These are phyloP conservation scores for Parotia lawesii DNA, from an alignment of 2,113 vertebrate species.

Conservation along the genomic window DNA sequence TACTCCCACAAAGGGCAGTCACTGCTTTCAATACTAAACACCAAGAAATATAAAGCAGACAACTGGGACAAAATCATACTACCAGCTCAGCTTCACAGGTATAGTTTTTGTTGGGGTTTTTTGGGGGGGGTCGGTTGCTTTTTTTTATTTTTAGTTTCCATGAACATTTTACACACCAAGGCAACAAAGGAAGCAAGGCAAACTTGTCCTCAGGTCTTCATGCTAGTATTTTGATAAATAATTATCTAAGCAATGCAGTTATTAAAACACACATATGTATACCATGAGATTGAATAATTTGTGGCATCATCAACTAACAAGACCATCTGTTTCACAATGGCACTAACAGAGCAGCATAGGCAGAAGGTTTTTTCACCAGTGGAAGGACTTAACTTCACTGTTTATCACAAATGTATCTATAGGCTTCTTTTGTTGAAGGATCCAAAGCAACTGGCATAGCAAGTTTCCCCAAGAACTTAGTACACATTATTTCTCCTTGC, in stretches of 20 bases:
- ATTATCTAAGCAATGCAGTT: background rate
- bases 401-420: background rate
- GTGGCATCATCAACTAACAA: background rate
- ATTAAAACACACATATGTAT: background rate
- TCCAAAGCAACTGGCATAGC: background rate
- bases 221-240: background rate
- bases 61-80: background rate
- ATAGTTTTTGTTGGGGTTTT: background rate
- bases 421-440: background rate
- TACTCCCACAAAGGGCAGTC: background rate
- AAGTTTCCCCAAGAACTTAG: background rate
- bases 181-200: background rate
- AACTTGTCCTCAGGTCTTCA: background rate
- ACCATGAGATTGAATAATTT: background rate
- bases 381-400: background rate
- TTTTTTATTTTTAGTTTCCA: background rate
- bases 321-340: background rate
- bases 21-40: background rate
- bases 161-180: background rate
- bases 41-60: background rate
- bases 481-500: background rate
- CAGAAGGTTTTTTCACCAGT: background rate
- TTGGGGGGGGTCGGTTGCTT: background rate
- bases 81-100: background rate
- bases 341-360: background rate